Evolutionary conservation across 2,113 vertebrate genomes (phyloP).

Genomic region (Microtus oregoni): DNA sequence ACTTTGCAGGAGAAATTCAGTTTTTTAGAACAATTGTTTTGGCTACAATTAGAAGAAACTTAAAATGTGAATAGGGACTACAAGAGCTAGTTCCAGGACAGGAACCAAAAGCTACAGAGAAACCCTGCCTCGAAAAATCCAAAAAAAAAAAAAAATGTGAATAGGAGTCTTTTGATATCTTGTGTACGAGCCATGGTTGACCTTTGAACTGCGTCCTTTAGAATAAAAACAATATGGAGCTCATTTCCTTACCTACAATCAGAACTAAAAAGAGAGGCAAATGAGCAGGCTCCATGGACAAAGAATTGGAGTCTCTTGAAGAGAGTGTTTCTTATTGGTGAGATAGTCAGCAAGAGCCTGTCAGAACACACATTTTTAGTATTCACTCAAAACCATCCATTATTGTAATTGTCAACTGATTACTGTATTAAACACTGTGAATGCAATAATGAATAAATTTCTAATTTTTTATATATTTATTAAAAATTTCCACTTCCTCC

Average conservation of each 20-base stretch:
- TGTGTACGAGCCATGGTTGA: not conserved
- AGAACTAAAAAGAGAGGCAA: constrained; percentile 19
- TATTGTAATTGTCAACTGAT: not conserved
- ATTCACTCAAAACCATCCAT: not conserved
- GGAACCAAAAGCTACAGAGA: no score
- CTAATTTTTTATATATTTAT: no score
- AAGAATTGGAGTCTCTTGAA: not conserved
- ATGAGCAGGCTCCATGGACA: not conserved
- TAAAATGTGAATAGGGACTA: constrained; percentile 37
- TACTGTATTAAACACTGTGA: not conserved
- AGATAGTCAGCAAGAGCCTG: not conserved
- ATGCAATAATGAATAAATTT: constrained; percentile 14
- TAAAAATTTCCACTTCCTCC: no score
- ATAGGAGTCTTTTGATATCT: not conserved
- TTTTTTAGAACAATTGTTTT: constrained; percentile 59
- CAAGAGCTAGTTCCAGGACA: no score
- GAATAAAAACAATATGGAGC: constrained; percentile 9
- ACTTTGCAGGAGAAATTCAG: constrained; percentile 79
- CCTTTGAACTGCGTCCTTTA: constrained; percentile 22
- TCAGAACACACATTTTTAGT: not conserved
- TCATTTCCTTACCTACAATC: constrained; percentile 4
- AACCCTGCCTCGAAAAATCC: no score
- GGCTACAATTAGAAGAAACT: not conserved
- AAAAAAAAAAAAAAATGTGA: no score
- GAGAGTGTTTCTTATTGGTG: not conserved